Conservation (phyloP, 2,888 invertebrate species). For the Synergus laeviventris region DNA sequence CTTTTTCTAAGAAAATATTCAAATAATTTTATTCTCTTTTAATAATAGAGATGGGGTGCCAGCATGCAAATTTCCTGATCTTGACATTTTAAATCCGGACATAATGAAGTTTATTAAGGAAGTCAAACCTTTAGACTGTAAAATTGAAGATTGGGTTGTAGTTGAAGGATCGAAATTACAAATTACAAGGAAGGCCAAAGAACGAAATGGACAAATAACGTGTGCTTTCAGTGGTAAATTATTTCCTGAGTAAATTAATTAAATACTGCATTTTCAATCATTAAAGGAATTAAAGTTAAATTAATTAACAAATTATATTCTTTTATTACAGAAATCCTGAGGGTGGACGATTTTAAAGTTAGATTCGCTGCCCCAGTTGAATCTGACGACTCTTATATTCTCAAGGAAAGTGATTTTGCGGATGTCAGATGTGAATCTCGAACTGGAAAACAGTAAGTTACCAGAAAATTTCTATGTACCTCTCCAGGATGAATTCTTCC, state of each 20-base stretch:
- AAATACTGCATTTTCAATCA: not conserved
- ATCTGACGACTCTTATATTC: conserved; percentile 79
- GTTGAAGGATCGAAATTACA: conserved; percentile 77
- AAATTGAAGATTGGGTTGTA: conserved; percentile 86
- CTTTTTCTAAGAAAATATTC: too few species aligned
- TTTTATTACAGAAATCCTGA: conserved; percentile 83
- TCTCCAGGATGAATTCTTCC: too few species aligned
- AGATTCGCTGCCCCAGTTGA: conserved; percentile 78
- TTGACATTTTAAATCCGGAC: conserved; percentile 83
- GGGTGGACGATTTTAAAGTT: conserved; percentile 81
- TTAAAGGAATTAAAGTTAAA: too few species aligned
- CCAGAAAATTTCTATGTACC: not conserved
- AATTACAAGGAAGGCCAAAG: conserved; percentile 77
- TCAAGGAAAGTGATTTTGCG: conserved; percentile 84
- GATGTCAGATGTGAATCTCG: conserved; percentile 81
- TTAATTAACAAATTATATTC: not conserved
- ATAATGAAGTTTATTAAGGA: conserved; percentile 84
- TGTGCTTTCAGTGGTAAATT: conserved; percentile 68
- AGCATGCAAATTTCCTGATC: conserved; percentile 82
- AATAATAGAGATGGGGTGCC: conserved; percentile 63
- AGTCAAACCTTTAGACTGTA: conserved; percentile 82
- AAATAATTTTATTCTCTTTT: not conserved
- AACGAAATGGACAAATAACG: conserved; percentile 73
- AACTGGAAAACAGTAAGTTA: conserved; percentile 75
- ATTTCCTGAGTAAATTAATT: not conserved